Evolutionary conservation across 2,888 invertebrate species (phyloP).

Genomic region (Drosophila diplacantha): DNA sequence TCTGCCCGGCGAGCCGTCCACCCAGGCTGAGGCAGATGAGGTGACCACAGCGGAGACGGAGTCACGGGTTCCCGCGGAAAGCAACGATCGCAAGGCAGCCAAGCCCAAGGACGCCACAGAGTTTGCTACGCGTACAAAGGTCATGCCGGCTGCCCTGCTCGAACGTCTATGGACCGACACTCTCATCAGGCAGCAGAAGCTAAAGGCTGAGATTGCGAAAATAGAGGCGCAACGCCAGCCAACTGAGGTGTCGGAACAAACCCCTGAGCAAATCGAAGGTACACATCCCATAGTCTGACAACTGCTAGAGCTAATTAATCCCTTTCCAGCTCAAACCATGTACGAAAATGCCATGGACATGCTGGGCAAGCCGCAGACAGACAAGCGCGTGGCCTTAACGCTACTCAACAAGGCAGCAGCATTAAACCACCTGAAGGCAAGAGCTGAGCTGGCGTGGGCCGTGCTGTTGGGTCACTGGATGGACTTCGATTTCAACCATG

Average conservation of each 20-base stretch:
- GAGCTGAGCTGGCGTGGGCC: constrained; percentile 92
- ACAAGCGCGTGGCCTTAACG: constrained; percentile 86
- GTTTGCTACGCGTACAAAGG: constrained; percentile 54
- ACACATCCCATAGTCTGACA: constrained; percentile 11
- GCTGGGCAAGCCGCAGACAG: constrained; percentile 84
- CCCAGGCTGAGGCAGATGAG: constrained; percentile 37
- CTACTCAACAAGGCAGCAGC: constrained; percentile 88
- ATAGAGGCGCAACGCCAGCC: constrained; percentile 51
- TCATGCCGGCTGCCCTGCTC: constrained; percentile 61
- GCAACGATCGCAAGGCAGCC: constrained; percentile 55
- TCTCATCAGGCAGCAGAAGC: constrained; percentile 61
- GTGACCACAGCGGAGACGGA: constrained; percentile 50
- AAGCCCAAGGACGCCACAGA: constrained; percentile 53
- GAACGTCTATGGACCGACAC: constrained; percentile 69
- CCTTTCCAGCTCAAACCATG: constrained; percentile 83
- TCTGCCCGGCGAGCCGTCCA: constrained; percentile 17
- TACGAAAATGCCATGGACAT: constrained; percentile 85
- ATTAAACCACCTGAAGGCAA: constrained; percentile 88
- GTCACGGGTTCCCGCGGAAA: constrained; percentile 37
- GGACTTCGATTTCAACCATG: constrained; percentile 86
- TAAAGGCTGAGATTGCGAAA: constrained; percentile 66
- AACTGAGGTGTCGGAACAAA: constrained; percentile 72
- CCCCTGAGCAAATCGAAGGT: constrained; percentile 82
- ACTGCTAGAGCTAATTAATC: neutral
- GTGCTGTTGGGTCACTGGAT: constrained; percentile 89